A percentile compares a stretch with the other conserved stretches of the same genome.
These are phyloP conservation scores for Tricholauxania praeusta DNA, from an alignment of 2,888 invertebrate genomes.

Conservation along the genomic window DNA sequence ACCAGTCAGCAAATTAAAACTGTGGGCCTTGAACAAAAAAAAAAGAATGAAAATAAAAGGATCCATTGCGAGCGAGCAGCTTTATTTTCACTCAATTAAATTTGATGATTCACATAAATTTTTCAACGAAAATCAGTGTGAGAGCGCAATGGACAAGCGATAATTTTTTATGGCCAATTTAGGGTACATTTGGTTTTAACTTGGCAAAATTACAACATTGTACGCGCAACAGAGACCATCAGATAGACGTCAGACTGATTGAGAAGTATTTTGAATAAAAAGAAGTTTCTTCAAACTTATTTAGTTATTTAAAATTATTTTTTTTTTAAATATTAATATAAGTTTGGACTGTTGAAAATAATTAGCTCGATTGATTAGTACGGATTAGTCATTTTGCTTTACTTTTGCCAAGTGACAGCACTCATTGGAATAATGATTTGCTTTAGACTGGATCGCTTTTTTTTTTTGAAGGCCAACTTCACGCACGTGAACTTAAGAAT, in stretches of 20 bases:
- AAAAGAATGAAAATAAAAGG: not conserved
- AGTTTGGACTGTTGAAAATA: too few species aligned
- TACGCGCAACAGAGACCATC: not conserved
- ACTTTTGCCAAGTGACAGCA: too few species aligned
- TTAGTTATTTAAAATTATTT: too few species aligned
- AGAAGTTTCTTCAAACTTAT: too few species aligned
- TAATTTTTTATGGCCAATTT: slow-evolving; percentile 58
- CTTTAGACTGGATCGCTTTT: too few species aligned
- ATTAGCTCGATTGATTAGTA: too few species aligned
- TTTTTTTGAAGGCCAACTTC: too few species aligned
- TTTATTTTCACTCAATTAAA: slow-evolving; percentile 67
- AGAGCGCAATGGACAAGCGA: not conserved
- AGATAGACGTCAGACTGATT: not conserved
- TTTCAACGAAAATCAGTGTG: slow-evolving; percentile 17
- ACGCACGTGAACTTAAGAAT: too few species aligned
- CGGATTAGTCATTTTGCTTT: too few species aligned
- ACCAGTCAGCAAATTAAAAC: not conserved
- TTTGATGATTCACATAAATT: slow-evolving; percentile 63
- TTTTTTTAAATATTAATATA: too few species aligned
- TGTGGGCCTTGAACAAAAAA: not conserved
- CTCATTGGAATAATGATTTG: too few species aligned
- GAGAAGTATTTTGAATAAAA: too few species aligned
- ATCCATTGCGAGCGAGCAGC: slow-evolving; percentile 36
- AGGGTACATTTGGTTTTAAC: slow-evolving; percentile 46
- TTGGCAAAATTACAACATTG: slow-evolving; percentile 7